Percentiles rank a stretch among this genome's conserved stretches.
These are phyloP conservation scores for Chromobotia macracanthus DNA, from an alignment of 2,797 vertebrate species.

Conservation along the genomic window DNA sequence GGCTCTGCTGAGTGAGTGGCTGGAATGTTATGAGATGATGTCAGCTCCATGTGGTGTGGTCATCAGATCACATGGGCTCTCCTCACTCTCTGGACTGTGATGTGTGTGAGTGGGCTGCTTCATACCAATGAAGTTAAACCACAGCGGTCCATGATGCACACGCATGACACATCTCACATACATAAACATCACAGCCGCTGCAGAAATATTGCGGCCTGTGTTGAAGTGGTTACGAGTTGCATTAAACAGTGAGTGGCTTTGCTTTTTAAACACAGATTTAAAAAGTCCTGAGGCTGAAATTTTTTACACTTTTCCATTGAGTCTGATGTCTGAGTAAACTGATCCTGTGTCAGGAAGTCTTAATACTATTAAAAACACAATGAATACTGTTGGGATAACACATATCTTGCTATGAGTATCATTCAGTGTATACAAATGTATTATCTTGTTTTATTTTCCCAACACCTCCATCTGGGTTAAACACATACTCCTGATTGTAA, in stretches of 20 bases:
- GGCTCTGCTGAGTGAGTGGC: conserved; percentile 8
- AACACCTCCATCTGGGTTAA: not conserved
- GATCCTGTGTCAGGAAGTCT: conserved; percentile 47
- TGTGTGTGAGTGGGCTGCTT: conserved; percentile 14
- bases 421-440: not conserved
- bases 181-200: conserved; percentile 18
- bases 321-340: conserved; percentile 60
- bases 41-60: conserved; percentile 26
- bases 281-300: conserved; percentile 20
- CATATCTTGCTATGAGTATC: not conserved
- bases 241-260: conserved; percentile 2
- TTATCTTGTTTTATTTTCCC: not conserved
- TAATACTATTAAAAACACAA: not conserved
- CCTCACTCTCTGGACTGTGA: conserved; percentile 7
- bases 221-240: conserved; percentile 22
- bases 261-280: conserved; percentile 16
- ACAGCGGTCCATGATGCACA: not conserved
- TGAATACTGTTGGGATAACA: not conserved
- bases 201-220: conserved; percentile 1
- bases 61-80: conserved; percentile 20
- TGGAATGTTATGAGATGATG: conserved; percentile 24
- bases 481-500: not conserved
- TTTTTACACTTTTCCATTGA: conserved; percentile 48
- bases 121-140: conserved; percentile 26
- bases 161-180: conserved; percentile 1